Percentiles rank a stretch among this genome's conserved stretches.
phyloP scores from a whole-genome alignment of 2,797 vertebrate species.

The Protonibea diacanthus region DNA sequence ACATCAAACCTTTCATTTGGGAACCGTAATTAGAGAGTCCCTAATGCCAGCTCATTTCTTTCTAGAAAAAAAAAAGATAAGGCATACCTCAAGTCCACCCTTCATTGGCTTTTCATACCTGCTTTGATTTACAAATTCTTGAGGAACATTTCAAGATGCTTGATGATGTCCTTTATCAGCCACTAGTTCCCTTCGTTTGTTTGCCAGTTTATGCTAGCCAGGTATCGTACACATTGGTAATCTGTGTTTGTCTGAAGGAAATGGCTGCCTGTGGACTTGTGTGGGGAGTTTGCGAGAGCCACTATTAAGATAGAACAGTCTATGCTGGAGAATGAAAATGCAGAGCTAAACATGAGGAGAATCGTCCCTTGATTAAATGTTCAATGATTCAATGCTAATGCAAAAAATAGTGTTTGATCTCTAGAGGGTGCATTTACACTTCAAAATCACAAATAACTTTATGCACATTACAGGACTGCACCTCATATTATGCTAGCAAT shows the following conservation, averaged over 20 bases:
- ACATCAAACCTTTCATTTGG: neutral
- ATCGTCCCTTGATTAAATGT: no score
- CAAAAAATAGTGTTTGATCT: neutral
- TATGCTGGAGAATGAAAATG: neutral
- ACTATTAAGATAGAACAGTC: conserved; percentile 12
- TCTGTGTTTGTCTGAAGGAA: conserved; percentile 2
- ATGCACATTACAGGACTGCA: neutral
- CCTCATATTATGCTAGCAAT: neutral
- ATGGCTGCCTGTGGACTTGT: conserved; percentile 3
- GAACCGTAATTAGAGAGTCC: neutral
- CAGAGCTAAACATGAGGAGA: conserved; percentile 12
- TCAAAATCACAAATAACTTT: neutral
- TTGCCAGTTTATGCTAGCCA: neutral
- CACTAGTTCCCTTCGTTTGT: neutral
- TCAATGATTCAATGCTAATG: neutral
- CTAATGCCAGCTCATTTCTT: neutral
- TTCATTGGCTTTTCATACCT: neutral
- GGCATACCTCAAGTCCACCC: neutral
- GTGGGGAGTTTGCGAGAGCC: neutral
- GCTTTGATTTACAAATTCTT: neutral
- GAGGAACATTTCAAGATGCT: neutral
- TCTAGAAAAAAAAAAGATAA: neutral
- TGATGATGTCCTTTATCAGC: neutral
- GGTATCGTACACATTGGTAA: conserved; percentile 2
- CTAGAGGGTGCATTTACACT: neutral